Base-by-base conservation (phyloP, 1,140 invertebrate genomes). In the Drosophila auraria region DNA sequence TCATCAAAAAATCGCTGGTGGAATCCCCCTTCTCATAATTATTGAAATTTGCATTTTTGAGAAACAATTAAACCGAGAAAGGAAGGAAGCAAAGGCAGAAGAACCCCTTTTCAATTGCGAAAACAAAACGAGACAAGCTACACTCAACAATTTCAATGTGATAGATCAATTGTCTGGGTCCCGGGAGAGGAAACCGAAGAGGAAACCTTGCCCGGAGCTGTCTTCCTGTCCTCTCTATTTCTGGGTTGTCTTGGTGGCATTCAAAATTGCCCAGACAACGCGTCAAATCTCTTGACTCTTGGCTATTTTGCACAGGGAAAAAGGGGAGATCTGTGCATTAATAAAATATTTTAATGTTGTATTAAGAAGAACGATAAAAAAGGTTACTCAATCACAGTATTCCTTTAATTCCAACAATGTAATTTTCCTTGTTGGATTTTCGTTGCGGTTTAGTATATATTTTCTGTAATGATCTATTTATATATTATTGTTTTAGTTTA, bases 251-350 rank as follows among this genome's bases (percentile, higher is more conserved):
- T 25, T 58, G 11, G 61, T 74, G 66, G 71, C 71, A 61, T 71
- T 74, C 40, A 74, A 71, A 78, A 78, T 78, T 70, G 51, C 64
- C 64, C 51, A 78, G 74, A 62, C 64, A 78, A 60, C 51, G 44
- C 74, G 25, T 87, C 81, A 87, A 89, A 87, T 84, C 73, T 83
- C 65, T 69, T 89, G 80, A 89, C 81, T 80, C 79, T 81, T 56
- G 59, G 57, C 17, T 58, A 56, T 56, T 56, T 15, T 38, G 36
- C 54, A 57, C 30, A 36, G 1, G 17, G 2, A 40, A 1, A n/a
- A 11, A 3, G 8, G 17, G 53, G 12, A 23, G 30, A 5, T 14
- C 3, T 6, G 15, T 23, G 5, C 5, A 38, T 1, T 23, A 38
- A 14, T 15, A 15, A 3, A 2, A 23, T 33, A 33, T 36, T 23